Base-by-base conservation (phyloP, 1,140 invertebrate species). In the Eurosta solidaginis region DNA sequence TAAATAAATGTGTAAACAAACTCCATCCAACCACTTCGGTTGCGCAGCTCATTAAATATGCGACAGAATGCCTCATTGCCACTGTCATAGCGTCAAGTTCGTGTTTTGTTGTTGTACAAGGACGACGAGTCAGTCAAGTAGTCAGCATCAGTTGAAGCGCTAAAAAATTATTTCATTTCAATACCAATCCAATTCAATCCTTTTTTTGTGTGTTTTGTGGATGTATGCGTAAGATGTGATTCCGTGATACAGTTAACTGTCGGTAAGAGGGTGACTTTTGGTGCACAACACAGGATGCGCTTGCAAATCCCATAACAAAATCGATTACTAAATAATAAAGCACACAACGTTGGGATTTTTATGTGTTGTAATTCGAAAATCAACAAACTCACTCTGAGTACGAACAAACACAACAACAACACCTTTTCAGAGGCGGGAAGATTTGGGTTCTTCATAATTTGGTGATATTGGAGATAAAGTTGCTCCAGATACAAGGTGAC, bases 31-130 rank as follows among this genome's bases (percentile, higher is more conserved):
- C 7, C 44, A 45, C 44, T 45, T 10, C 7, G n/a, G 5, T 52
- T 27, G 7, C 3, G n/a, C 29, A 20, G 81, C 59, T 68, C 81
- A 85, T 85, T 85, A 85, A 85, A 85, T 86, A 85, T 85, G 84
- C 83, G 85, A 76, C 84, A 81, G 80, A 84, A 85, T 83, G 84
- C 83, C 80, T 81, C 77, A 80, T 78, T 80, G 80, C 81, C 84
- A 85, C 73, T 45, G 84, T 82, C 84, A 74, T 63, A 73, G 78
- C 81, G 82, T 82, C 84, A 83, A 12, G 42, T 42, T 40, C 9
- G 44, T 74, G n/a, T n/a, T n/a, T n/a, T n/a, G n/a, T n/a, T n/a
- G n/a, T n/a, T n/a, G n/a, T n/a, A 85, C 83, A 27, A n/a, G 25
- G 17, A 82, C 82, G 83, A 85, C 83, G 84, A 80, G 79, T 81